Base-by-base conservation (phyloP, 2,113 vertebrate genomes). In the Cettia cetti region DNA sequence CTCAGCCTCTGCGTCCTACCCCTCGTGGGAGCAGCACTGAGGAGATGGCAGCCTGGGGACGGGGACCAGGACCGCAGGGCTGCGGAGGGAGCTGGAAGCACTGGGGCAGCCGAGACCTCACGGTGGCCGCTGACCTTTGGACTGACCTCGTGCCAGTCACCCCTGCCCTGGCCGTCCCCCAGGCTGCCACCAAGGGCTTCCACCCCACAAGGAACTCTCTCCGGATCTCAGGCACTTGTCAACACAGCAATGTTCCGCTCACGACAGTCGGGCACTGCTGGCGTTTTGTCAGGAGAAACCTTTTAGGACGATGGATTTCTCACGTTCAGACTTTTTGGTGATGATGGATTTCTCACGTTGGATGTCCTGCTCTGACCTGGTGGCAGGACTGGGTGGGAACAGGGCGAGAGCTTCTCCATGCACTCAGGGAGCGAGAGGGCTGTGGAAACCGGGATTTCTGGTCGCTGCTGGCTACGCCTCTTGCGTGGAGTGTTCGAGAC, bases 21-120 rank as follows among this genome's bases (percentile, higher is more conserved):
- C 39, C 5, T 37, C 8, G 5, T 23, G 39, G 47, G 65, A 64
- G 30, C 53, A 50, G 59, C 47, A 20, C 37, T 13, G 50, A 75
- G 52, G 6, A 16, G 40, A 31, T 35, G 54, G 30, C 6, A 11
- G 33, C 3, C 16, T 17, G 65, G 24, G 40, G 28, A 37, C 2
- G 7, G 23, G 13, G 11, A 18, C 8, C 4, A 2, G 27, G 30
- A 23, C 52, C 17, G 24, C 19, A 2, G 40, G 37, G 65, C 35
- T 5, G 24, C 3, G 33, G 39, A 2, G 2, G 31, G 40, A 52
- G 31, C 1, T 3, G 75, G 63, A 45, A 64, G 49, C 28, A 19
- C 26, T 0, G 3, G 2, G 3, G 30, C 1, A 3, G 24, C 64
- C 7, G 13, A 37, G 49, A 8, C 52, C n/a, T 69, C 15, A 0